Conservation (phyloP, 2,113 vertebrate genomes). For the Bubo blakistoni region DNA sequence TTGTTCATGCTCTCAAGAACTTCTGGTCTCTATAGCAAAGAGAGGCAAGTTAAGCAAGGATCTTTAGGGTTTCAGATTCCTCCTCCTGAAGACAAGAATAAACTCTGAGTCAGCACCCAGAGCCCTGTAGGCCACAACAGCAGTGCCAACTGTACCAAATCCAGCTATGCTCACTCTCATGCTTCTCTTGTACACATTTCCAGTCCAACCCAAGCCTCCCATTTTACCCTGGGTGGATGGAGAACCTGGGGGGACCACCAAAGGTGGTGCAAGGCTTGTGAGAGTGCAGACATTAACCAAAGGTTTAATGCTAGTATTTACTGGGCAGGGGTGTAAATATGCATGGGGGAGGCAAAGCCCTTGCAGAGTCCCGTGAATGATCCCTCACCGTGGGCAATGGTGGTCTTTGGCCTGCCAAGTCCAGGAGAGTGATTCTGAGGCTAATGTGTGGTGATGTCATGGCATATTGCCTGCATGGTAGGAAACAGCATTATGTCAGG, state of each 20-base stretch:
- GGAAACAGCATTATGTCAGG: neutral
- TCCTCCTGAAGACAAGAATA: neutral
- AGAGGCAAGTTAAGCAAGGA: neutral
- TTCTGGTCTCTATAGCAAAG: neutral
- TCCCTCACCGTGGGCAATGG: neutral
- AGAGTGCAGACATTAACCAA: neutral
- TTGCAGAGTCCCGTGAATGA: accelerated
- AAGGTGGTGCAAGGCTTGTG: neutral
- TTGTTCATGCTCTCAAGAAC: neutral
- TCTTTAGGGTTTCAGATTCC: neutral
- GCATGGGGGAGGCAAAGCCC: neutral
- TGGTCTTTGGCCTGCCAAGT: neutral
- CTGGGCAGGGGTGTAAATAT: neutral
- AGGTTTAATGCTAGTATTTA: neutral
- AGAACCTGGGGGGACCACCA: neutral
- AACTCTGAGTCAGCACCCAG: neutral
- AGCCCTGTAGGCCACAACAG: neutral
- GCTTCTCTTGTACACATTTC: neutral
- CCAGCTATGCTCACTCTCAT: neutral
- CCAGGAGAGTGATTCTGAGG: neutral
- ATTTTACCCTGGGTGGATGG: neutral
- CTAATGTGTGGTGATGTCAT: neutral
- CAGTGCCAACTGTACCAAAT: neutral
- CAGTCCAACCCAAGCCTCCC: neutral
- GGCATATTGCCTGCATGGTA: accelerated